Conservation (phyloP, 2,113 vertebrate species). For the Ailuropoda melanoleuca region DNA sequence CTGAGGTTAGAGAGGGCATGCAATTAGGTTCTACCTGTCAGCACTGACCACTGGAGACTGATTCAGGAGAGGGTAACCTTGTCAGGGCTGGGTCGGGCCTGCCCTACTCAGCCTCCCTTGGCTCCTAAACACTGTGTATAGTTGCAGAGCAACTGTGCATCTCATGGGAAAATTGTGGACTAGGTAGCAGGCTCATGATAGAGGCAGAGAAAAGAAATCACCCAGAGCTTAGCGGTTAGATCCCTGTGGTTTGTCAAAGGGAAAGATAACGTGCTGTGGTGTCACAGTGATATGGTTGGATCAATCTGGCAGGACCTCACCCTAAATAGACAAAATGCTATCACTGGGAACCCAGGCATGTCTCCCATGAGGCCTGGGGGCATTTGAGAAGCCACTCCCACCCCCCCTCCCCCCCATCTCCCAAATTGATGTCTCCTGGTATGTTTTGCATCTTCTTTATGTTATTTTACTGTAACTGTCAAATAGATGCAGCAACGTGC, state of each 20-base stretch:
- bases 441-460: background rate
- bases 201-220: background rate
- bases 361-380: background rate
- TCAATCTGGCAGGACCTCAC: background rate
- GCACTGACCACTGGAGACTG: background rate
- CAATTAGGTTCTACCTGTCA: background rate
- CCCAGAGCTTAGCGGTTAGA: background rate
- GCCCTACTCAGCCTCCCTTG: no score
- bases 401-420: background rate
- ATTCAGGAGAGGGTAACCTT: background rate
- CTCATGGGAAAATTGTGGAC: background rate
- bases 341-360: background rate
- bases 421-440: background rate
- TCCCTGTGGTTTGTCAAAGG: background rate
- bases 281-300: background rate
- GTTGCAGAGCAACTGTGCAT: background rate
- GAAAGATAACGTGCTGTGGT: background rate
- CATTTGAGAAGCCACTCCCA: background rate
- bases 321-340: background rate
- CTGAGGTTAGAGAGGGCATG: background rate
- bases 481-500: background rate
- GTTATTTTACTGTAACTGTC: background rate
- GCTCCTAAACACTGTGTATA: background rate
- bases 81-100: background rate
- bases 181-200: background rate